Conservation (phyloP, 2,113 vertebrate species). For the Crotophaga sulcirostris region DNA sequence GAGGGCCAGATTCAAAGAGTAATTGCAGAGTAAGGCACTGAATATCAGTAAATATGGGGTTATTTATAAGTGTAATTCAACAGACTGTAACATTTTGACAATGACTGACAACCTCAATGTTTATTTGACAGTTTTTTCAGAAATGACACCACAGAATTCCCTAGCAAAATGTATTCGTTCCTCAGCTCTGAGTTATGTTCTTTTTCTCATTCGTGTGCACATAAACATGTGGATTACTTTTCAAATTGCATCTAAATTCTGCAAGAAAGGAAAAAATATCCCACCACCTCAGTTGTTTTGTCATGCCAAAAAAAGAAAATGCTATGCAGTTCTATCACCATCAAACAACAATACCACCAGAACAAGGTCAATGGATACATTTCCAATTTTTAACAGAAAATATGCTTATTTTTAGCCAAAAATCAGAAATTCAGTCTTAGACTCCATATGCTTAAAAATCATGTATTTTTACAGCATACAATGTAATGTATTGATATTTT, state of each 20-base stretch:
- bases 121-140: neutral
- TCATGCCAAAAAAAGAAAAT: neutral
- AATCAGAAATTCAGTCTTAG: neutral
- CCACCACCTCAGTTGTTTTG: neutral
- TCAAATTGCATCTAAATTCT: neutral
- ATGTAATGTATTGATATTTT: neutral
- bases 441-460: neutral
- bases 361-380: neutral
- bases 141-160: neutral
- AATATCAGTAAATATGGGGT: neutral
- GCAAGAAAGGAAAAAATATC: neutral
- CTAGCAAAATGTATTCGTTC: neutral
- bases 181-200: neutral
- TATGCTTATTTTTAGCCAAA: neutral
- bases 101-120: neutral
- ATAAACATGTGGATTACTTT: neutral
- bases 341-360: neutral
- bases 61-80: neutral
- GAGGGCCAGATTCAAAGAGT: neutral
- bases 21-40: neutral
- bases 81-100: neutral
- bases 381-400: neutral
- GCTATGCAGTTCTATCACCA: neutral
- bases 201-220: neutral
- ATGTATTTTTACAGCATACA: neutral